Conservation (phyloP, 1,140 invertebrate genomes). For the Cecropterus lyciades region DNA sequence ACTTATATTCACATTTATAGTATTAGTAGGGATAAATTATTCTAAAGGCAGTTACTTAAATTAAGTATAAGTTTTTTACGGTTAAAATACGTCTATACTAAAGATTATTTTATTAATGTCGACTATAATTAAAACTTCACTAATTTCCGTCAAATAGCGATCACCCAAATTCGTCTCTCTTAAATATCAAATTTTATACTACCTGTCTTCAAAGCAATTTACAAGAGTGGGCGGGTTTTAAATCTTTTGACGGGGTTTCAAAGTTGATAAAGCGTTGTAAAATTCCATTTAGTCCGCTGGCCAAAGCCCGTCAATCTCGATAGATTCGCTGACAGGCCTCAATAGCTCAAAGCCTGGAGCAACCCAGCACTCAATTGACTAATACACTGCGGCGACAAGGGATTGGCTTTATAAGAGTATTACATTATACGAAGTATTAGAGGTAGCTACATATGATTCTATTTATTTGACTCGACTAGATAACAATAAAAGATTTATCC, state of each 20-base stretch:
- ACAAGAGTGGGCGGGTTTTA: conserved; percentile 35
- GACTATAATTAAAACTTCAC: conserved; percentile 1
- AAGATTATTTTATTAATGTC: no score
- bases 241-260: conserved; percentile 37
- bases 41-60: no score
- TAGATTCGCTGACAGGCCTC: conserved; percentile 50
- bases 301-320: conserved; percentile 49
- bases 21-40: no score
- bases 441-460: background rate
- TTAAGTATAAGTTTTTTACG: no score
- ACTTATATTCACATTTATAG: no score
- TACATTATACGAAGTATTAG: background rate
- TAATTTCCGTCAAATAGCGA: conserved; percentile 3
- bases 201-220: conserved; percentile 36
- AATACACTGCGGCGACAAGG: conserved; percentile 52
- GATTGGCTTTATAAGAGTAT: conserved; percentile 46
- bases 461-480: no score
- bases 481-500: no score
- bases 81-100: no score
- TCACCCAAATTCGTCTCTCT: conserved; percentile 9
- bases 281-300: conserved; percentile 51
- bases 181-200: conserved; percentile 28
- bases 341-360: conserved; percentile 54
- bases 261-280: conserved; percentile 44
- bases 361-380: conserved; percentile 41